These are phyloP conservation scores for Motacilla tschutschensis DNA, from an alignment of 2,113 vertebrate genomes.

Conservation along the genomic window DNA sequence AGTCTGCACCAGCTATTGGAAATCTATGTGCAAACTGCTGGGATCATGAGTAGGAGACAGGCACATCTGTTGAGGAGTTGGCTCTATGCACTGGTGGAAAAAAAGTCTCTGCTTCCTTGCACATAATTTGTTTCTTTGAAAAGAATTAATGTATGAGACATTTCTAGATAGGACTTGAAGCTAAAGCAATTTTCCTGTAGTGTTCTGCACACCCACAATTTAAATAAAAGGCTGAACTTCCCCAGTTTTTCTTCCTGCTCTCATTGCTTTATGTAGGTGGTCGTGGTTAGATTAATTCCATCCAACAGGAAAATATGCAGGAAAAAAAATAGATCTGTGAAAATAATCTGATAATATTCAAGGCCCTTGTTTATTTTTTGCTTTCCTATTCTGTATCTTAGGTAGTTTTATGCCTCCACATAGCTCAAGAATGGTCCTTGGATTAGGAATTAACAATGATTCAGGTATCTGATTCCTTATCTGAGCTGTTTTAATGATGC, in stretches of 20 bases:
- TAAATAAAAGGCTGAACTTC: not conserved
- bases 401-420: not conserved
- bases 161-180: not conserved
- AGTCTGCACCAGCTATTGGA: not conserved
- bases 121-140: not conserved
- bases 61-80: not conserved
- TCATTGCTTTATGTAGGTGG: not conserved
- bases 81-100: not conserved
- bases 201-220: not conserved
- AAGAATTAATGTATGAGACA: not conserved
- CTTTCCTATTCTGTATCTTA: not conserved
- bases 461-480: not conserved
- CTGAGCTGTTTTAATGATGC: not conserved
- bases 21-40: not conserved
- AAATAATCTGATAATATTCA: not conserved
- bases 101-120: not conserved
- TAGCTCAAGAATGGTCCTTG: not conserved
- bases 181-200: not conserved
- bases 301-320: not conserved
- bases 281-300: not conserved
- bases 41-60: not conserved
- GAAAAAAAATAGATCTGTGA: not conserved
- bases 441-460: not conserved
- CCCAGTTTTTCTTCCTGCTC: not conserved
- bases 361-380: not conserved